Evolutionary conservation across 1,140 invertebrate genomes (phyloP).

Genomic region (Octopus sinensis): DNA sequence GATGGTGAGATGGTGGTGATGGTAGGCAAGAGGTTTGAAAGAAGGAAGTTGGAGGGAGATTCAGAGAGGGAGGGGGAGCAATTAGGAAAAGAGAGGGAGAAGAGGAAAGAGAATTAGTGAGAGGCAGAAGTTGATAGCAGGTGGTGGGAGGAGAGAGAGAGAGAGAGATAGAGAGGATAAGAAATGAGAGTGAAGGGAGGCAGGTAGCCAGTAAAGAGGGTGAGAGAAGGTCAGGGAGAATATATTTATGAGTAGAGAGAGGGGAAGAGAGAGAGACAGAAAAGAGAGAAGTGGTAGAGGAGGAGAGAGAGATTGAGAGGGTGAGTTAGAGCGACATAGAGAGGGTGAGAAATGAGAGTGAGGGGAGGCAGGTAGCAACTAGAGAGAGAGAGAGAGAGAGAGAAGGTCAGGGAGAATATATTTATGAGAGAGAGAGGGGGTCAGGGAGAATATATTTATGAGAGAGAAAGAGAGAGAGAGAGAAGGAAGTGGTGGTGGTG

Average conservation of each 20-base stretch:
- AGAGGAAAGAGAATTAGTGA: not conserved
- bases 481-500: not conserved
- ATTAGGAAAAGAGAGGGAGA: not conserved
- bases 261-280: accelerated
- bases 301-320: not conserved
- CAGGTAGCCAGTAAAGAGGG: not conserved
- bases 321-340: not conserved
- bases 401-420: not conserved
- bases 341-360: not conserved
- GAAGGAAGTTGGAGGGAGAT: not conserved
- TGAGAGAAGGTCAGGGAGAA: not conserved
- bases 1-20: too few relatives aligned
- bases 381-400: not conserved
- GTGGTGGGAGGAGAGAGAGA: not conserved
- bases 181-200: not conserved
- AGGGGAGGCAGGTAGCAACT: not conserved
- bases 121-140: not conserved
- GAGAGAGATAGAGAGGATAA: not conserved
- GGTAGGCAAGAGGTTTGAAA: too few relatives aligned
- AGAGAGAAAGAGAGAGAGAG: not conserved
- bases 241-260: not conserved
- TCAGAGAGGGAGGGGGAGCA: not conserved
- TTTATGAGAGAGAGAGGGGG: not conserved
- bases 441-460: not conserved
- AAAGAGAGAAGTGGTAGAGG: not conserved